phyloP scores from a whole-genome alignment of 2,888 invertebrate species.

The Drosophila pseudotalamancana region DNA sequence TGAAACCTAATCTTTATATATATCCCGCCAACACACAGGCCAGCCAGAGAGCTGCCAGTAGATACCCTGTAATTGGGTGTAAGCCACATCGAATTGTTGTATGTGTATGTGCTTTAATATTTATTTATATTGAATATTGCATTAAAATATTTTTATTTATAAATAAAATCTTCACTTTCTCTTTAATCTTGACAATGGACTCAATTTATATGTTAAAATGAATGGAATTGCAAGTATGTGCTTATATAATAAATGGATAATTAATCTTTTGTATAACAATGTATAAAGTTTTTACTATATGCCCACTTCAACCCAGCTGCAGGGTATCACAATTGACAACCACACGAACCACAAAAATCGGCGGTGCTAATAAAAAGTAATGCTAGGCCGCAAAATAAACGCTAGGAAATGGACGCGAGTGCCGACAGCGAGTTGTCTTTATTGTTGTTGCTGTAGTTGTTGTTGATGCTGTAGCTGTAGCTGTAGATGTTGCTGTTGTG shows the following conservation, averaged over 20 bases:
- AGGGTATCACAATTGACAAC: conserved; percentile 33
- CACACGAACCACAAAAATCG: conserved; percentile 39
- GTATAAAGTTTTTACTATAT: neutral
- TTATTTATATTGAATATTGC: too few species aligned
- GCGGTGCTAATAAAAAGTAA: conserved; percentile 75
- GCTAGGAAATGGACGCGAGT: conserved; percentile 69
- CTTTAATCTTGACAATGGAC: too few species aligned
- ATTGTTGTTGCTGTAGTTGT: conserved; percentile 13
- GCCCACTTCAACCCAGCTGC: neutral
- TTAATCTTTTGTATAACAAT: too few species aligned
- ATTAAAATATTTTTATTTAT: too few species aligned
- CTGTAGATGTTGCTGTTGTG: conserved; percentile 21
- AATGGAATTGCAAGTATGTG: too few species aligned
- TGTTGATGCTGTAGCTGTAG: conserved; percentile 9
- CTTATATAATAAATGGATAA: too few species aligned
- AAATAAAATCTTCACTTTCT: too few species aligned
- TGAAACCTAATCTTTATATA: conserved; percentile 74
- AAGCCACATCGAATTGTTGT: too few species aligned
- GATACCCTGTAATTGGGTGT: neutral
- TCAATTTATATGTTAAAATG: too few species aligned
- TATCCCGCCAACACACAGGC: conserved; percentile 27
- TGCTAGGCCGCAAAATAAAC: conserved; percentile 68
- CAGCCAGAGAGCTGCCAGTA: neutral
- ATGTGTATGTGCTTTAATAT: neutral
- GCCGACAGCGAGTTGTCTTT: conserved; percentile 43